phyloP scores from a whole-genome alignment of 2,113 vertebrate genomes.

The Brienomyrus longianalis region DNA sequence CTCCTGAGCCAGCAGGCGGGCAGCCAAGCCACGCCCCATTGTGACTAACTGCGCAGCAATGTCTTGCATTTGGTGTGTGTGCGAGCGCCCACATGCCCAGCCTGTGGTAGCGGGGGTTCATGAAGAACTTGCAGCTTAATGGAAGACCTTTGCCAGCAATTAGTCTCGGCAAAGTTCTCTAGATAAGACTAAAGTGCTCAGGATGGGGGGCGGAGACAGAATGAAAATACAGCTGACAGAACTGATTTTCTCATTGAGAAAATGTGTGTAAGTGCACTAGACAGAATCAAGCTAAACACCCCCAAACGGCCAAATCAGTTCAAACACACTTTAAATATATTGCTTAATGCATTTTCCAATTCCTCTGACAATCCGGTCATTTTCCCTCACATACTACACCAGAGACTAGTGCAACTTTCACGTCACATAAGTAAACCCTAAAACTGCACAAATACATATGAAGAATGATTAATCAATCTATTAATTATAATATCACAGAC shows the following conservation, averaged over 20 bases:
- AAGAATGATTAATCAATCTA: too few species aligned
- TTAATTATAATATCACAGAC: background rate
- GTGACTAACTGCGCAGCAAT: constrained; percentile 67
- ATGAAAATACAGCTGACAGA: background rate
- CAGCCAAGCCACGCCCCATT: constrained; percentile 62
- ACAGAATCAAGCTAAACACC: background rate
- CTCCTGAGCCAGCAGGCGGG: constrained; percentile 62
- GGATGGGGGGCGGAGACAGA: background rate
- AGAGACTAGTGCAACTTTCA: background rate
- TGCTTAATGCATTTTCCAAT: background rate
- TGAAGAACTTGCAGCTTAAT: background rate
- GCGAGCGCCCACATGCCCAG: constrained; percentile 17
- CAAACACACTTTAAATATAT: background rate
- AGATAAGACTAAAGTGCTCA: background rate
- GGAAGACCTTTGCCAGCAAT: background rate
- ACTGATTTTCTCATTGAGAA: background rate
- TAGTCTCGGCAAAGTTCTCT: background rate
- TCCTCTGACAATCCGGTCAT: background rate
- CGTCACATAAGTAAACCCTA: background rate
- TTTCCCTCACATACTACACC: background rate
- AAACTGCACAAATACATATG: background rate
- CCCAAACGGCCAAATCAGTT: background rate
- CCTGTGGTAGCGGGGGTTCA: too few species aligned
- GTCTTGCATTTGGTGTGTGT: constrained; percentile 39
- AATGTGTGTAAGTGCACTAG: background rate